Percentiles rank a stretch among this genome's conserved stretches.
These are phyloP conservation scores for Neotoma lepida DNA, from an alignment of 2,113 vertebrate genomes.

Conservation along the genomic window DNA sequence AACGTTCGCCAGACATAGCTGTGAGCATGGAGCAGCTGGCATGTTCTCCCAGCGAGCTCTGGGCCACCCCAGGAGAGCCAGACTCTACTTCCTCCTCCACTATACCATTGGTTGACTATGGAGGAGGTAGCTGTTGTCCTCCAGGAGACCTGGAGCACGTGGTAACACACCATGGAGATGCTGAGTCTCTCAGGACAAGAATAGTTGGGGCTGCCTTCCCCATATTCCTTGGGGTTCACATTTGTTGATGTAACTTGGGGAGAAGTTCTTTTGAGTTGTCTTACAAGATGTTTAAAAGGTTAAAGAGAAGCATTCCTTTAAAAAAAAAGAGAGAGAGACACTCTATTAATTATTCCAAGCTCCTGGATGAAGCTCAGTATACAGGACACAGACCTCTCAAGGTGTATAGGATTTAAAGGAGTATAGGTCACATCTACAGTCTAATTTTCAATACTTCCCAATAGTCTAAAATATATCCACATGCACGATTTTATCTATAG, in stretches of 20 bases:
- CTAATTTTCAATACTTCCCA: neutral
- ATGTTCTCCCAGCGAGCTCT: neutral
- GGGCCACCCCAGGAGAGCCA: neutral
- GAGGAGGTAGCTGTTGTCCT: neutral
- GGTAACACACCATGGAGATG: too few species aligned
- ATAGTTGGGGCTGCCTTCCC: neutral
- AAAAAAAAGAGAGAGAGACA: rapidly evolving
- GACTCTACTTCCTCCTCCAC: neutral
- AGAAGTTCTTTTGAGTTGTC: neutral
- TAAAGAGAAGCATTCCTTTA: neutral
- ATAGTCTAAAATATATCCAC: neutral
- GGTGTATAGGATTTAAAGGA: neutral
- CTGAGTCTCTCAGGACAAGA: neutral
- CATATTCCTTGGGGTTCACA: neutral
- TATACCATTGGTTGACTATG: neutral
- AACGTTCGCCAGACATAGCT: neutral
- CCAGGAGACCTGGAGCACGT: rapidly evolving
- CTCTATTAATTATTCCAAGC: too few species aligned
- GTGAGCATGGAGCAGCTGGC: neutral
- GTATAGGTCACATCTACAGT: neutral
- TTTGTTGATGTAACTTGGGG: neutral
- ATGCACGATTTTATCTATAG: neutral
- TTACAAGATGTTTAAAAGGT: neutral
- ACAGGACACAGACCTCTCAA: neutral
- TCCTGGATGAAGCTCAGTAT: too few species aligned